Conservation (phyloP, 2,797 vertebrate genomes). For the Rachycentron canadum region DNA sequence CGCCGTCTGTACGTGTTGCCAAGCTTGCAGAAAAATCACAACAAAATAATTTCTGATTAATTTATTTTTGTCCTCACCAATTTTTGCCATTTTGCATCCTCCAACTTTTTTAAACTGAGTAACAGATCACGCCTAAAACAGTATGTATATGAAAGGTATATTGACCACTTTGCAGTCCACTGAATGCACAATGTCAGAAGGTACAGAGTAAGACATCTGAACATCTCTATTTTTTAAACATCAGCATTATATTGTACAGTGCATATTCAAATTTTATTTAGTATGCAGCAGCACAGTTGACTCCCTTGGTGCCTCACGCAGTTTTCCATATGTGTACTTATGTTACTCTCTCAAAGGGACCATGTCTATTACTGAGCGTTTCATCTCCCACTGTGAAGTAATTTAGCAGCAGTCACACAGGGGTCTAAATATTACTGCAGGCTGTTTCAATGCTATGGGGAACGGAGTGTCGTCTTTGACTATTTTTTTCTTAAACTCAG, state of each 20-base stretch:
- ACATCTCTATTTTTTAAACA: neutral
- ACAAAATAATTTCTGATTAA: neutral
- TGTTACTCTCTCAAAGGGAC: conserved; percentile 42
- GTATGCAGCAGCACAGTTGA: conserved; percentile 10
- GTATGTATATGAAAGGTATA: neutral
- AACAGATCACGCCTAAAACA: neutral
- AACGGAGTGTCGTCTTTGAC: neutral
- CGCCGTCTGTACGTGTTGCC: neutral
- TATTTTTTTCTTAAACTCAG: conserved; percentile 22
- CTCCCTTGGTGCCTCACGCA: conserved; percentile 35
- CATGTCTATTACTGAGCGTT: conserved; percentile 40
- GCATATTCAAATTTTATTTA: conserved; percentile 28
- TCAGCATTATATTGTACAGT: conserved; percentile 7
- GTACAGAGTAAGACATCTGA: neutral
- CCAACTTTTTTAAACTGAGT: neutral
- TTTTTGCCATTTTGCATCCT: neutral
- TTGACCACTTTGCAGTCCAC: neutral
- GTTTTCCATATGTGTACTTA: conserved; percentile 64
- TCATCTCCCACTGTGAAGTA: conserved; percentile 53
- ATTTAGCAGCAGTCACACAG: conserved; percentile 30
- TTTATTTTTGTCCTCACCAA: neutral
- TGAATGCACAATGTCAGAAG: neutral
- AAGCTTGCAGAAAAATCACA: neutral
- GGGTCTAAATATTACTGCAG: conserved; percentile 42
- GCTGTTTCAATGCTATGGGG: conserved; percentile 8